Percentiles rank a stretch among this genome's conserved stretches.
These are phyloP conservation scores for Bothrops alternatus DNA, from an alignment of 2,797 vertebrate species.

Conservation along the genomic window DNA sequence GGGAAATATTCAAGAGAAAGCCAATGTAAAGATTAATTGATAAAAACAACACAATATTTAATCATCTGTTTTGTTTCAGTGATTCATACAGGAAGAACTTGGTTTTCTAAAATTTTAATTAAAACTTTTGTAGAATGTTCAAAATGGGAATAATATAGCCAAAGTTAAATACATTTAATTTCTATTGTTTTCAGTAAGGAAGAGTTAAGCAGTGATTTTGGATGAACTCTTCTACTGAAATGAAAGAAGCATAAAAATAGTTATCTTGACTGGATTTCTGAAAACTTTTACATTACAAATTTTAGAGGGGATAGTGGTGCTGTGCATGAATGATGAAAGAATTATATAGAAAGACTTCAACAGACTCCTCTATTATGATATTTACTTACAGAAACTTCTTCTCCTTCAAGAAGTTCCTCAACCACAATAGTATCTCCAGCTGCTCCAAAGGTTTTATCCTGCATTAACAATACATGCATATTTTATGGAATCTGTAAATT, in stretches of 20 bases:
- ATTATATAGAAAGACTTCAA: not conserved
- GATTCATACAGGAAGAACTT: not conserved
- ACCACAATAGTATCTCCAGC: constrained; percentile 93
- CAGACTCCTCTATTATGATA: not conserved
- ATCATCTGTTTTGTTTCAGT: not conserved
- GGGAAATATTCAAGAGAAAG: not conserved
- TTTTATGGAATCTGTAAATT: not conserved
- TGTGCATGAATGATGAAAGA: not conserved
- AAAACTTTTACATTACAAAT: not conserved
- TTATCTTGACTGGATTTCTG: not conserved
- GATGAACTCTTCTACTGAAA: not conserved
- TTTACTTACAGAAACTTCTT: constrained; percentile 90
- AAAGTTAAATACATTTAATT: not conserved
- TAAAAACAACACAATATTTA: not conserved
- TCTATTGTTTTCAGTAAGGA: not conserved
- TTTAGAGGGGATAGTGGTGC: not conserved
- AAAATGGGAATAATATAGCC: not conserved
- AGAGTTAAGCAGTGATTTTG: not conserved
- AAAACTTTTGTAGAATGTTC: not conserved
- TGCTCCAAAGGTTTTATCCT: constrained; percentile 87
- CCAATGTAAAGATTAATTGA: not conserved
- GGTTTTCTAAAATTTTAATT: not conserved
- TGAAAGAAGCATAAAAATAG: not conserved
- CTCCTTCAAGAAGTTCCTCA: constrained; percentile 93
- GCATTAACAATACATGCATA: constrained; percentile 15